Conservation (phyloP, 2,888 invertebrate genomes). For the Drosophila tripunctata region DNA sequence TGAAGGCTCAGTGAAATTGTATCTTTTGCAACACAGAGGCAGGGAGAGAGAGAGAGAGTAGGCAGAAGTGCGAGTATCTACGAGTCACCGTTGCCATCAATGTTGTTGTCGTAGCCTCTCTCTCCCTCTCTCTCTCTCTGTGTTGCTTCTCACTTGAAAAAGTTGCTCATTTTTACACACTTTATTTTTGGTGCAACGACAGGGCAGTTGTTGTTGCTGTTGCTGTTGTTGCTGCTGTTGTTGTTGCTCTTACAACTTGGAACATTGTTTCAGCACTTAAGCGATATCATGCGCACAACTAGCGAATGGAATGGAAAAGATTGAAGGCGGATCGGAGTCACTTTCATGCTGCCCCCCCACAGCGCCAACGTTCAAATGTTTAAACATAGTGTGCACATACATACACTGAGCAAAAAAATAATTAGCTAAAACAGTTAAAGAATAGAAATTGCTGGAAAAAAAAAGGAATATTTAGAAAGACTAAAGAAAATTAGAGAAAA, state of each 20-base stretch:
- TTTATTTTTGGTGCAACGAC: constrained; percentile 72
- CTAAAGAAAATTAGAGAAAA: no score
- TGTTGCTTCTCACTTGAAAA: constrained; percentile 73
- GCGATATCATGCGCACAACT: constrained; percentile 71
- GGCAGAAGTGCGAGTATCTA: constrained; percentile 32
- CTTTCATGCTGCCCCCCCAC: constrained; percentile 57
- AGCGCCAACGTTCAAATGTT: constrained; percentile 61
- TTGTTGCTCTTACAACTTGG: constrained; percentile 77
- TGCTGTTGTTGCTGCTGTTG: constrained; percentile 38
- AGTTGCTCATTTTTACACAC: constrained; percentile 77
- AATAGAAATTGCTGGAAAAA: neutral
- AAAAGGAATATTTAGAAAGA: no score
- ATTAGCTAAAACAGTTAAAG: no score
- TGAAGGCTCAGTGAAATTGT: constrained; percentile 53
- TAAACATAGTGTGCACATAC: constrained; percentile 64
- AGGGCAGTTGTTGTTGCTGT: constrained; percentile 44
- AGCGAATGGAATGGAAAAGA: constrained; percentile 41
- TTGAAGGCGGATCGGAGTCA: constrained; percentile 44
- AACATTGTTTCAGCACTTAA: constrained; percentile 80
- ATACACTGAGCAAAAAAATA: constrained; percentile 11
- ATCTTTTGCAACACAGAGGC: constrained; percentile 52
- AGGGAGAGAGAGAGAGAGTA: neutral
- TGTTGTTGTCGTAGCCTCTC: constrained; percentile 29
- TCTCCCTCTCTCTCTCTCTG: constrained; percentile 7
- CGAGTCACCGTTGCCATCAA: constrained; percentile 42